Evolutionary conservation across 2,888 invertebrate genomes (phyloP).

Genomic region (Nebria brevicollis): DNA sequence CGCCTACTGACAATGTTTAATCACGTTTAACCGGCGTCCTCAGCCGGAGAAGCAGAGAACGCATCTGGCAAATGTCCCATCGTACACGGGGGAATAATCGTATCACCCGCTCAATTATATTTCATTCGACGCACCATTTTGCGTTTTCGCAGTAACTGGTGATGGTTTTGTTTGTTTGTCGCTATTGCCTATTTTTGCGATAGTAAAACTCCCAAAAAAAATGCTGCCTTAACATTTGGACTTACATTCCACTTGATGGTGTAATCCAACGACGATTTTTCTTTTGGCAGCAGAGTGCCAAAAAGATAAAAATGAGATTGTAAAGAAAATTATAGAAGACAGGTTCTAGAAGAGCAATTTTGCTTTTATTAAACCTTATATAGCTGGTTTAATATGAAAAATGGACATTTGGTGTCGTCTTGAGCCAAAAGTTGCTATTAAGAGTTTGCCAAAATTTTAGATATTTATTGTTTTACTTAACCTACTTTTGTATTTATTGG

Average conservation of each 20-base stretch:
- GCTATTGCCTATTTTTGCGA: background rate
- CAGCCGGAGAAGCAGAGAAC: background rate
- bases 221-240: background rate
- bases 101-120: background rate
- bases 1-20: background rate
- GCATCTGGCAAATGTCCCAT: background rate
- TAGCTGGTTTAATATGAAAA: slow-evolving; percentile 10
- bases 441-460: background rate
- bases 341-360: slow-evolving; percentile 8
- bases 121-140: background rate
- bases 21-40: background rate
- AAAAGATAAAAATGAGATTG: slow-evolving; percentile 4
- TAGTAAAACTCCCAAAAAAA: background rate
- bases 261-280: background rate
- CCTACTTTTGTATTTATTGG: background rate
- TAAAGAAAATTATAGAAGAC: slow-evolving; percentile 11
- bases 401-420: slow-evolving; percentile 9
- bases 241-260: background rate
- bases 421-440: background rate
- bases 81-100: slow-evolving; percentile 1
- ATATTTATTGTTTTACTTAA: background rate
- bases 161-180: background rate
- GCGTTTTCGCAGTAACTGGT: background rate
- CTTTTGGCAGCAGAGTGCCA: background rate
- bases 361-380: slow-evolving; percentile 13